Base-by-base conservation (phyloP, 2,113 vertebrate genomes). In the Phalacrocorax brasilianus region DNA sequence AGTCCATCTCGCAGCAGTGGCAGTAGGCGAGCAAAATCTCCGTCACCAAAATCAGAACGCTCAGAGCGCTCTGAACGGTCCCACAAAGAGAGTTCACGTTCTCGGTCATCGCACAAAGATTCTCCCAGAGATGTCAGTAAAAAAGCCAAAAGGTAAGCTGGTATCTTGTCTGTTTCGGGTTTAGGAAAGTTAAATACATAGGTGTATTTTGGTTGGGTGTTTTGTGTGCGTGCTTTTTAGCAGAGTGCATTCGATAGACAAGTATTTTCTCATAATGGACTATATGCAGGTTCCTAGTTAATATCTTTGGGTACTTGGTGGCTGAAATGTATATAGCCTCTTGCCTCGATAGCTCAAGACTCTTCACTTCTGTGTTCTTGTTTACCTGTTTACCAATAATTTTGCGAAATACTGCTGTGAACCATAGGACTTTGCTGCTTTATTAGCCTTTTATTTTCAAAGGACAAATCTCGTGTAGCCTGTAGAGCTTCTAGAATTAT, bases 91-190 rank as follows among this genome's bases (percentile, higher is more conserved):
- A 99, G 98, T 68, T 98, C 98, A 12, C 97, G 98, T 18, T 99
- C 99, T 40, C 98, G 99, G 32, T 98, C 99, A 2, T 98, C 98
- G 42, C 99, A 99, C 93, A 99, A 99, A 98, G 99, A 99, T 72
- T 99, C 99, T 22, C 99, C 99, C 38, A 98, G 99, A 94, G 98
- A 99, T 89, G 98, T 97, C 97, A 99, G 97, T 98, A 99, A 99
- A 96, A 99, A 99, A 95, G 98, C 98, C 95, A 99, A 99, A 98
- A 98, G 99, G 99, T 99, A 97, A 95, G 89, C 78, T 94, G 73
- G 21, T 68, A 66, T 75, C 47, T 70, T 45, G 88, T 78, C 59
- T 78, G 2, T 35, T 75, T 49, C 33, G 72, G 16, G 38, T 28
- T 81, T 47, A n/a, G 42, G 23, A 44, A 76, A 53, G 44, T 53